Percentiles rank a stretch among this genome's conserved stretches.
Conservation (phyloP, 2,113 vertebrate species). For the Gracilinanus agilis region DNA sequence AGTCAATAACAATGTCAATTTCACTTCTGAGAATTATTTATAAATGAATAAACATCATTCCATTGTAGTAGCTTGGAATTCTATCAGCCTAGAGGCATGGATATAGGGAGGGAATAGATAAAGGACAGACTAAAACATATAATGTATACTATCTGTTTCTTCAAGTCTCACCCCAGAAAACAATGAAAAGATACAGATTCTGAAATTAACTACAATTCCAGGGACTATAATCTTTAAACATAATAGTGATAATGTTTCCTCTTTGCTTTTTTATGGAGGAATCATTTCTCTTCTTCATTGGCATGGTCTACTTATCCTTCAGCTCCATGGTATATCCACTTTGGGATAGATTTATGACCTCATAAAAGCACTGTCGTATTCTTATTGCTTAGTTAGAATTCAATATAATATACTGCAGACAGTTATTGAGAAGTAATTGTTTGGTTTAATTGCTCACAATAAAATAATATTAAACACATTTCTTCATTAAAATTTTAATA, state of each 20-base stretch:
- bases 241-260: background rate
- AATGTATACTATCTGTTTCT: background rate
- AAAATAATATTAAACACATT: constrained; percentile 69
- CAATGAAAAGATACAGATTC: background rate
- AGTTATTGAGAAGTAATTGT: constrained; percentile 51
- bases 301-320: constrained; percentile 25
- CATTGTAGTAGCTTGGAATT: background rate
- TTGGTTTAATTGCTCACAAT: constrained; percentile 68
- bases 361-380: constrained; percentile 51
- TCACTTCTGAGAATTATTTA: background rate
- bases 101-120: background rate
- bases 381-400: constrained; percentile 56
- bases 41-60: background rate
- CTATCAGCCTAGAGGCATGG: background rate
- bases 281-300: constrained; percentile 39
- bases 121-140: background rate
- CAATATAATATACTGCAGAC: constrained; percentile 30
- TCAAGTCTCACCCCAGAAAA: background rate
- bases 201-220: constrained; percentile 22
- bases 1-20: background rate
- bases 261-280: constrained; percentile 38
- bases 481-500: constrained; percentile 54
- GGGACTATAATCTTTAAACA: background rate
- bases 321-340: constrained; percentile 21
- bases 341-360: constrained; percentile 47